Percentiles rank a stretch among this genome's conserved stretches.
Evolutionary conservation across 2,797 vertebrate genomes (phyloP).

Genomic region (Leucoraja ocellata): DNA sequence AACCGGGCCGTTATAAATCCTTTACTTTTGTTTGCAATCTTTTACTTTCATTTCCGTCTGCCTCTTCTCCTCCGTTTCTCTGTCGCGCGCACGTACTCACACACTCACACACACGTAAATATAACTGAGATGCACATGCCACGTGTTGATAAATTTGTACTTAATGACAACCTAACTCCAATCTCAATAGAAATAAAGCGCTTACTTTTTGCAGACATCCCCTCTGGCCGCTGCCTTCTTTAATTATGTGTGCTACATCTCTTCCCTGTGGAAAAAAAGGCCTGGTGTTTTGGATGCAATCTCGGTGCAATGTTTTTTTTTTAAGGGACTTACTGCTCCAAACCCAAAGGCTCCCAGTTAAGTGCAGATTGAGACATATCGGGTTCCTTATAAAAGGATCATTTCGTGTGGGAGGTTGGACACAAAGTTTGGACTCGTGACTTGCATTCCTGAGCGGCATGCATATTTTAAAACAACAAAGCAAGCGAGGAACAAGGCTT

Average conservation of each 20-base stretch:
- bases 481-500: constrained; percentile 79
- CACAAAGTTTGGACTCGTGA: constrained; percentile 99
- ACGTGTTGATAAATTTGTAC: constrained; percentile 67
- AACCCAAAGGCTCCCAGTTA: constrained; percentile 75
- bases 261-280: constrained; percentile 59
- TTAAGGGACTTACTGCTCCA: constrained; percentile 62
- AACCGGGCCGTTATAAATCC: constrained; percentile 33
- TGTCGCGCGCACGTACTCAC: constrained; percentile 45
- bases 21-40: constrained; percentile 47
- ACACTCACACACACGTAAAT: constrained; percentile 45
- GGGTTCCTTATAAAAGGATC: constrained; percentile 95
- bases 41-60: constrained; percentile 49
- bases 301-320: constrained; percentile 60
- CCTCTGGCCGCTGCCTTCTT: constrained; percentile 62
- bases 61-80: constrained; percentile 43
- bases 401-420: constrained; percentile 99
- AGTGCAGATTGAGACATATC: constrained; percentile 99
- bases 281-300: constrained; percentile 54
- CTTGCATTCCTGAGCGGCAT: constrained; percentile 98
- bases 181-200: constrained; percentile 56
- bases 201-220: constrained; percentile 64
- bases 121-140: constrained; percentile 56
- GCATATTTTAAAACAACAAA: constrained; percentile 99
- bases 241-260: constrained; percentile 63
- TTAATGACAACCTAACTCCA: constrained; percentile 58